Evolutionary conservation across 2,797 vertebrate species (phyloP).

Genomic region (Epinephelus awoara): DNA sequence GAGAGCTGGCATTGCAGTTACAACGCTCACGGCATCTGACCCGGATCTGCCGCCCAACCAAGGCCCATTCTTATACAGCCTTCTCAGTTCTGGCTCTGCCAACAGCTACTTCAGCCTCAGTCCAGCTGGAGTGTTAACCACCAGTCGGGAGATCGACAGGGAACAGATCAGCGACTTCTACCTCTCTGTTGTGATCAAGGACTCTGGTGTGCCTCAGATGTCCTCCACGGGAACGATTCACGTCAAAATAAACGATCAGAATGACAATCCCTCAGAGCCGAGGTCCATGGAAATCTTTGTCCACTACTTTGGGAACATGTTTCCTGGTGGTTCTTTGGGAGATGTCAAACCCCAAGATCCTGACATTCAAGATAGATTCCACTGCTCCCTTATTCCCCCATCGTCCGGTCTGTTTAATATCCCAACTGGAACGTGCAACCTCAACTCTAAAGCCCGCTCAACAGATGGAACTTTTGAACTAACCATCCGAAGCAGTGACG

Average conservation of each 20-base stretch:
- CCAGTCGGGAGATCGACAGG: slow-evolving; percentile 94
- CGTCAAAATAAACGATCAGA: slow-evolving; percentile 93
- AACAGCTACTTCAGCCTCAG: slow-evolving; percentile 95
- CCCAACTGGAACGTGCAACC: slow-evolving; percentile 90
- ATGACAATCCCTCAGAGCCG: slow-evolving; percentile 96
- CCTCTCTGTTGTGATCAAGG: slow-evolving; percentile 92
- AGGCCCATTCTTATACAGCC: slow-evolving; percentile 94
- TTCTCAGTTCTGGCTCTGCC: slow-evolving; percentile 91
- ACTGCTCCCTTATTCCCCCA: slow-evolving; percentile 93
- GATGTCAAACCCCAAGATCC: slow-evolving; percentile 95
- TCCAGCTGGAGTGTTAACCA: slow-evolving; percentile 90
- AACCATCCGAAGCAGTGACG: slow-evolving; percentile 91
- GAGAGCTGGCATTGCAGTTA: slow-evolving; percentile 90
- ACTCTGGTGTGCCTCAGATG: slow-evolving; percentile 97
- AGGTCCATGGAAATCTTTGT: slow-evolving; percentile 95
- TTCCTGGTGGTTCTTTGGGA: slow-evolving; percentile 94
- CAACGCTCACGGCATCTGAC: slow-evolving; percentile 90
- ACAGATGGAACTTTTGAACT: slow-evolving; percentile 95
- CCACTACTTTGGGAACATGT: slow-evolving; percentile 95
- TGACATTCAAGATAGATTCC: slow-evolving; percentile 93
- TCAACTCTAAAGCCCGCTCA: slow-evolving; percentile 91
- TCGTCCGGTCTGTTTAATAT: slow-evolving; percentile 93
- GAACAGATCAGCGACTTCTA: slow-evolving; percentile 96
- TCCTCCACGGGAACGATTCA: slow-evolving; percentile 97
- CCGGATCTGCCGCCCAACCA: slow-evolving; percentile 96